These are phyloP conservation scores for Drosophila rubida DNA, from an alignment of 2,888 invertebrate genomes.

Conservation along the genomic window DNA sequence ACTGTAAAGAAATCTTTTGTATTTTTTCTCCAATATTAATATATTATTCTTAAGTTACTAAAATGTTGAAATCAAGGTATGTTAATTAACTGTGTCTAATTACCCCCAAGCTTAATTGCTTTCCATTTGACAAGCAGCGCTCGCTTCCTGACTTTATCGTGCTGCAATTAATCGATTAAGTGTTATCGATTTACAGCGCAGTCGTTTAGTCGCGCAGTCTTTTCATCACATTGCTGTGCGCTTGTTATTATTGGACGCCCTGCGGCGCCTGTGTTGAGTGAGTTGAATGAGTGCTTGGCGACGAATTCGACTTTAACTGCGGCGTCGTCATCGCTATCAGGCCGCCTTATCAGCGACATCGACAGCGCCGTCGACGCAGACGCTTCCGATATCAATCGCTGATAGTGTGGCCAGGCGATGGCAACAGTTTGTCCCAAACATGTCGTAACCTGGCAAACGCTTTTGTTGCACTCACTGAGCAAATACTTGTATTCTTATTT, in stretches of 20 bases:
- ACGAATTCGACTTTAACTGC: constrained; percentile 1
- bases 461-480: constrained; percentile 14
- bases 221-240: neutral
- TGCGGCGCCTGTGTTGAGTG: constrained; percentile 39
- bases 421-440: constrained; percentile 20
- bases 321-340: constrained; percentile 16
- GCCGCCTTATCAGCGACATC: constrained; percentile 7
- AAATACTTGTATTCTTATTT: constrained; percentile 1
- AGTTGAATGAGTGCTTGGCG: constrained; percentile 13
- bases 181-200: constrained; percentile 17
- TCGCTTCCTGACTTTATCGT: neutral
- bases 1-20: too few relatives aligned
- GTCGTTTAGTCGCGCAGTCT: neutral
- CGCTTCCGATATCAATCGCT: constrained; percentile 64
- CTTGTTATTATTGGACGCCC: constrained; percentile 29
- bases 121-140: neutral
- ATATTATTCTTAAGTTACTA: too few relatives aligned
- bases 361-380: constrained; percentile 37
- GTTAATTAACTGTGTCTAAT: too few relatives aligned
- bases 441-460: constrained; percentile 13
- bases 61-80: too few relatives aligned
- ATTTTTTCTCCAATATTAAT: too few relatives aligned
- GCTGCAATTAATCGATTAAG: neutral
- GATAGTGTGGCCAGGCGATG: constrained; percentile 42
- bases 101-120: too few relatives aligned